Conservation (phyloP, 2,797 vertebrate genomes). For the Hypotaenidia okinawae region DNA sequence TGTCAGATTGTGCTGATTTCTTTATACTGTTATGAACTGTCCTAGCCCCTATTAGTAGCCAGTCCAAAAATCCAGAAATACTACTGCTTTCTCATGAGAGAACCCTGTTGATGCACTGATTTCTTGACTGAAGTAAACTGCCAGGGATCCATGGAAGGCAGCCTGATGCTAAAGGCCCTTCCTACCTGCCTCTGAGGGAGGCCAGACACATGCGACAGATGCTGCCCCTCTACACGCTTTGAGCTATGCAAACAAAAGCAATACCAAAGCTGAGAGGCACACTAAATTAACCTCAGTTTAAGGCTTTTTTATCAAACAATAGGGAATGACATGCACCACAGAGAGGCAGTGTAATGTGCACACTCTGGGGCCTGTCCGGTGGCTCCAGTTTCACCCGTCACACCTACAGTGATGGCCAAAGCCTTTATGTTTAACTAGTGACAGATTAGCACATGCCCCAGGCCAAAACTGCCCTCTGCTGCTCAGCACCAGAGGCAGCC, state of each 20-base stretch:
- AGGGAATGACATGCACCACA: background rate
- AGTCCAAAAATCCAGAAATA: background rate
- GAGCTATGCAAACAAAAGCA: background rate
- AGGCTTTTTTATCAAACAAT: background rate
- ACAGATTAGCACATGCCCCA: too few species aligned
- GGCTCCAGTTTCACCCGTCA: background rate
- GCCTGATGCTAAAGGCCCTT: background rate
- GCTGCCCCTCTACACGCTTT: background rate
- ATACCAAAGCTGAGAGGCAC: background rate
- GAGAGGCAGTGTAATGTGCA: background rate
- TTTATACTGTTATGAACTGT: background rate
- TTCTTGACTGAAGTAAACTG: background rate
- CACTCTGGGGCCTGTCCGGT: rapidly evolving
- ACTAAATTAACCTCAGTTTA: background rate
- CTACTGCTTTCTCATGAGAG: background rate
- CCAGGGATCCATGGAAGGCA: background rate
- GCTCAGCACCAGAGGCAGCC: background rate
- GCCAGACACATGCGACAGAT: background rate
- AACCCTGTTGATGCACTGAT: background rate
- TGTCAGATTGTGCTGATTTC: background rate
- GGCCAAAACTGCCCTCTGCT: background rate
- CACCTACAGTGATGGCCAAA: background rate
- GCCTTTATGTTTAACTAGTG: background rate
- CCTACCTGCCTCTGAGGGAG: rapidly evolving
- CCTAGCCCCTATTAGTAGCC: background rate